A percentile compares a stretch with the other conserved stretches of the same genome.
phyloP scores from a whole-genome alignment of 2,113 vertebrate genomes.

The Oxyruncus cristatus region DNA sequence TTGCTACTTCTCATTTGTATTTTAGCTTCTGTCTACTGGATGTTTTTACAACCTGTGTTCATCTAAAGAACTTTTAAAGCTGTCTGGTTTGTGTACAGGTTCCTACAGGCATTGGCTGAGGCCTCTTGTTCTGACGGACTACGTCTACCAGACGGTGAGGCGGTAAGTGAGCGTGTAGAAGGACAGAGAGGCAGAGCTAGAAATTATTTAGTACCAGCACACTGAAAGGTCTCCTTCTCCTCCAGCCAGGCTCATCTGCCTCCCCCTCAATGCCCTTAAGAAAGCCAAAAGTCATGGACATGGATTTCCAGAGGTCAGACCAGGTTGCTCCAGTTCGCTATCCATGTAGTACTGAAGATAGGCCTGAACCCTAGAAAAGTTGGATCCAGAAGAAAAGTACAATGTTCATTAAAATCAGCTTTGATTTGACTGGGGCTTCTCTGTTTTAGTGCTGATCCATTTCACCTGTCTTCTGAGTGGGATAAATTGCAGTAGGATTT shows the following conservation, averaged over 20 bases:
- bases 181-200: neutral
- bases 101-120: neutral
- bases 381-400: neutral
- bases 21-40: neutral
- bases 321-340: neutral
- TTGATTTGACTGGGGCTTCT: neutral
- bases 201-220: rapidly evolving
- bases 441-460: neutral
- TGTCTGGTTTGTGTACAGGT: neutral
- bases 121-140: neutral
- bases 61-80: neutral
- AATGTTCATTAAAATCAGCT: neutral
- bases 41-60: neutral
- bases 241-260: neutral
- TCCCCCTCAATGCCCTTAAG: neutral
- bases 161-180: neutral
- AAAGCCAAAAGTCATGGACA: neutral
- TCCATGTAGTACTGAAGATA: neutral
- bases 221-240: rapidly evolving
- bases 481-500: neutral
- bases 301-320: neutral
- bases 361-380: neutral
- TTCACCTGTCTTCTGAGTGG: neutral
- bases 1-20: neutral
- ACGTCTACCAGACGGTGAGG: neutral